Conservation (phyloP, 2,797 vertebrate genomes). For the Sus cebifrons region DNA sequence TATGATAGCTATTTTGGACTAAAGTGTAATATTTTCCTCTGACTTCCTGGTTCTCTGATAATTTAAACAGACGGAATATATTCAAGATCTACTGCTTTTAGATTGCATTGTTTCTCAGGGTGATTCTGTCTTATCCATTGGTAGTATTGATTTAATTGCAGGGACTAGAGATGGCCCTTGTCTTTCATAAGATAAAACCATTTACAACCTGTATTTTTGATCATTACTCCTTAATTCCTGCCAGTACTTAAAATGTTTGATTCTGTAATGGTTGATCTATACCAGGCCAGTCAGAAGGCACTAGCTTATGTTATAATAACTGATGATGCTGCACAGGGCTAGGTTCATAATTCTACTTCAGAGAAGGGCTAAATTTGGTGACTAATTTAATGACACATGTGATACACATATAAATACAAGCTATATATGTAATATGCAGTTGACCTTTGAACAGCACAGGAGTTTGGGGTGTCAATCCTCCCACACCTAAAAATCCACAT, state of each 20-base stretch:
- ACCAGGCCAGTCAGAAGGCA: neutral
- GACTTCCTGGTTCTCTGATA: neutral
- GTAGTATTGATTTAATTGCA: neutral
- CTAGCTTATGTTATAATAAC: neutral
- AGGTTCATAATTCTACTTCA: neutral
- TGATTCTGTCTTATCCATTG: neutral
- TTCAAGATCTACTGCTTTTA: neutral
- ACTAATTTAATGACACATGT: neutral
- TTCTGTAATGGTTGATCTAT: neutral
- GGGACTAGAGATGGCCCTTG: neutral
- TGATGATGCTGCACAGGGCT: neutral
- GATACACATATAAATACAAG: neutral
- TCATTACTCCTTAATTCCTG: neutral
- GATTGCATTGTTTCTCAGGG: neutral
- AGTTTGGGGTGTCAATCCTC: neutral
- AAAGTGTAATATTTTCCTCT: neutral
- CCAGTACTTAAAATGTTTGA: neutral
- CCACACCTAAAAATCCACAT: neutral
- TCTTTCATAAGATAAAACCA: neutral
- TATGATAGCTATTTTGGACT: neutral
- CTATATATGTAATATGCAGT: neutral
- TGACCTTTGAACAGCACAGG: neutral
- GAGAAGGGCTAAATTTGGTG: neutral
- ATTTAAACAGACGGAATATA: neutral
- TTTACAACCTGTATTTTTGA: neutral